Base-by-base conservation (phyloP, 2,888 invertebrate species). In the Trachelus troglodyta region DNA sequence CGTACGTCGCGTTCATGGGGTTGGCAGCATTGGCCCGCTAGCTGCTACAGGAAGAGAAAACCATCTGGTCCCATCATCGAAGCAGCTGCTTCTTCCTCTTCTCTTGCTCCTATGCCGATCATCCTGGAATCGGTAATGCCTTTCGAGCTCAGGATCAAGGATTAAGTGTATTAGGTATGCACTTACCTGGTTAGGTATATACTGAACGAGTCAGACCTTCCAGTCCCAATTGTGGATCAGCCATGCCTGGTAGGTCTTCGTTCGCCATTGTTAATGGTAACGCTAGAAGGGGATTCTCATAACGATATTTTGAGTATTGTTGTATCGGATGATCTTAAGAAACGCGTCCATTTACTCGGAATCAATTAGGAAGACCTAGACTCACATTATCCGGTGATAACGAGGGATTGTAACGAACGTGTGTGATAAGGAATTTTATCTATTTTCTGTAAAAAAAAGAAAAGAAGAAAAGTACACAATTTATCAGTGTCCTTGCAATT, bases 31-130 rank as follows among this genome's bases (percentile, higher is more conserved):
- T 34, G 56, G 56, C 71, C 33, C 30, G 71, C 71, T 31, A 31
- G 71, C 71, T 31, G 71, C 71, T 31, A 31, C 71, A 30, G 71
- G 71, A 34, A 71, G 31, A 71, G 31, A 71, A 23, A 71, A 71
- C 71, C 71, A 71, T 71, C 71, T 71, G 71, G 71, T 34, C 33
- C 30, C 71, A 71, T 71, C 71, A 31, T 71, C 12, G 71, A 6
- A 12, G 33, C 71, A 71, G 71, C 71, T 71, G 71, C 71, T 71
- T 31, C 71, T 33, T 31, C 71, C 23, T 31, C 31, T 34, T 31
- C 71, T 34, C 12, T 34, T 34, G 31, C 71, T 34, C 33, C 71
- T 34, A 33, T 34, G 12, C 31, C 23, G 71, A 71, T 71, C 33
- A 71, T 71, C 71, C 33, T 34, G 71, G 12, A 31, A 23, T 71